Evolutionary conservation across 2,797 vertebrate genomes (phyloP).

Genomic region (Oreortyx pictus): DNA sequence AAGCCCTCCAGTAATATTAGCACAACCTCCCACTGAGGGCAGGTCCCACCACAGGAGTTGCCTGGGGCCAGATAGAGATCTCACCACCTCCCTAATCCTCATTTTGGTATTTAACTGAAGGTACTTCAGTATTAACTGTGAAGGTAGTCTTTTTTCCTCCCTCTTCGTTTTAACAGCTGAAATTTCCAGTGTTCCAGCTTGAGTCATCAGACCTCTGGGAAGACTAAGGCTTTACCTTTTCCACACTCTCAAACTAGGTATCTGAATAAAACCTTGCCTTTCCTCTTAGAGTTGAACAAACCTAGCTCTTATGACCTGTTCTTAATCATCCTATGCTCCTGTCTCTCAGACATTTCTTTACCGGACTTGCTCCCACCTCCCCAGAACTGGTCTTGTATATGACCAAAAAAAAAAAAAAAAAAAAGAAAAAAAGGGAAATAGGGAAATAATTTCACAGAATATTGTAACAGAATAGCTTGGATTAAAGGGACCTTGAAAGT

Average conservation of each 20-base stretch:
- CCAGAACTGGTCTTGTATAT: not conserved
- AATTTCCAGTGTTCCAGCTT: not conserved
- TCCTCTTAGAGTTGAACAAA: not conserved
- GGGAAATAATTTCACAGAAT: not conserved
- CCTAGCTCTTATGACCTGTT: accelerated
- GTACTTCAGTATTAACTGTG: too few species aligned
- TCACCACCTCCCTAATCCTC: not conserved
- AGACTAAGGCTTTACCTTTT: not conserved
- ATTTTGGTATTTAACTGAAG: not conserved
- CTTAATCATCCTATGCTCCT: not conserved
- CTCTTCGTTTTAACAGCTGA: not conserved
- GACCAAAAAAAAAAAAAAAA: too few species aligned
- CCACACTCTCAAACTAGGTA: not conserved
- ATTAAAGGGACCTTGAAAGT: not conserved
- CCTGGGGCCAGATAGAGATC: not conserved
- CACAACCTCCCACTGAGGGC: not conserved
- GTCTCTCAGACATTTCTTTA: not conserved
- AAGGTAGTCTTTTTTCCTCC: accelerated
- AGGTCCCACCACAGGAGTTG: not conserved
- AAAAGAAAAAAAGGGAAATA: too few species aligned
- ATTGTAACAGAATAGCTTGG: not conserved
- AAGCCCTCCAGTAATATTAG: not conserved
- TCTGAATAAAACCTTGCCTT: not conserved
- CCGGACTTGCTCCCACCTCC: not conserved
- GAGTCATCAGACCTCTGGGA: not conserved